Evolutionary conservation across 2,113 vertebrate species (phyloP).

Genomic region (Sclerurus mexicanus): DNA sequence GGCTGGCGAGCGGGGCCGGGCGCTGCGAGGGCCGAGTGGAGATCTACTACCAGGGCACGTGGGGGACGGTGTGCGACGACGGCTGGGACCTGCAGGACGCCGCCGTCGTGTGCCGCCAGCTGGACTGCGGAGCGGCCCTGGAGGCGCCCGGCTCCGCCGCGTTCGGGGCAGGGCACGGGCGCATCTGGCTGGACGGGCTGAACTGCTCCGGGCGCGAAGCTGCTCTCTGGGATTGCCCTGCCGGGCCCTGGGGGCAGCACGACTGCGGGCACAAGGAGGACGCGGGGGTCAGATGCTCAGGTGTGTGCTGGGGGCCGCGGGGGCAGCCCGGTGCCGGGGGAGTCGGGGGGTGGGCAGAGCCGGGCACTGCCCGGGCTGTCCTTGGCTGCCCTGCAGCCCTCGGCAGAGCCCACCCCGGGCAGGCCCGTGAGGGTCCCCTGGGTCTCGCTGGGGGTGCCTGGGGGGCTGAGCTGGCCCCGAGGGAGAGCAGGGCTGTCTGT

Average conservation of each 20-base stretch:
- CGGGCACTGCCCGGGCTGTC: fast-evolving
- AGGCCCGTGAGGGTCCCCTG: background rate
- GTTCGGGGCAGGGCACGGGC: conserved; percentile 47
- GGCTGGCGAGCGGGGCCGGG: too few relatives aligned
- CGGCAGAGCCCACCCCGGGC: background rate
- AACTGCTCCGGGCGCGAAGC: conserved; percentile 48
- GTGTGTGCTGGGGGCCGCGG: background rate
- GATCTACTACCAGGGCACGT: background rate
- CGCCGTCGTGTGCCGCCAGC: conserved; percentile 56
- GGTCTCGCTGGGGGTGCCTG: background rate
- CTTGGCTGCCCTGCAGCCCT: background rate
- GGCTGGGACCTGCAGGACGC: background rate
- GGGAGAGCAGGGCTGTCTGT: background rate
- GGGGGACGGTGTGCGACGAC: conserved; percentile 60
- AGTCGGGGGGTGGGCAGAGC: fast-evolving
- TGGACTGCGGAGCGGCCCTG: conserved; percentile 60
- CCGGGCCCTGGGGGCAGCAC: conserved; percentile 12
- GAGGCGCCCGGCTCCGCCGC: background rate
- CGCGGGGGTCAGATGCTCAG: conserved; percentile 59
- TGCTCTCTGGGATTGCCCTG: conserved; percentile 55
- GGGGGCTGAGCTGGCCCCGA: background rate
- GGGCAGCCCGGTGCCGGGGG: background rate
- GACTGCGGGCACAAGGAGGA: conserved; percentile 66
- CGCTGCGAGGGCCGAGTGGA: background rate
- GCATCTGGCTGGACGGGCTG: conserved; percentile 48